Percentiles rank a stretch among this genome's conserved stretches.
These are phyloP conservation scores for Drosophila suboccidentalis DNA, from an alignment of 2,888 invertebrate genomes.

Conservation along the genomic window DNA sequence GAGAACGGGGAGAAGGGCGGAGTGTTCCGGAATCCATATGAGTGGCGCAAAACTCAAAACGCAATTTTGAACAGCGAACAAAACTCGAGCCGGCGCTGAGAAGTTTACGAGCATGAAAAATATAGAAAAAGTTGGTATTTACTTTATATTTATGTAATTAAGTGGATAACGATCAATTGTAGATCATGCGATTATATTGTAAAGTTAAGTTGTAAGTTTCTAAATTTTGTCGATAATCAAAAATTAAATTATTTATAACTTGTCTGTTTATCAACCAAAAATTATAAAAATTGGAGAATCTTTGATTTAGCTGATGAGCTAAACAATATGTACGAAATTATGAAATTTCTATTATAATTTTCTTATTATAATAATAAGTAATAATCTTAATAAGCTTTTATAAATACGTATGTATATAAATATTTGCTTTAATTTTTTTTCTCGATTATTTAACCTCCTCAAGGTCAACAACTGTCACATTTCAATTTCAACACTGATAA, in stretches of 20 bases:
- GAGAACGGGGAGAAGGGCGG: not conserved
- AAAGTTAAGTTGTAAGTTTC: not conserved
- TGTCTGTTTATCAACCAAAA: not conserved
- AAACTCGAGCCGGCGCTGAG: conserved; percentile 43
- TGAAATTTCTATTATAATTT: not conserved
- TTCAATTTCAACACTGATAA: conserved; percentile 43
- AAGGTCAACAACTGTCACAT: conserved; percentile 46
- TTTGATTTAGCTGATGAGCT: not conserved
- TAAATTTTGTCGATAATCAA: not conserved
- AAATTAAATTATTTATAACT: not conserved
- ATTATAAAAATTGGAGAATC: not conserved
- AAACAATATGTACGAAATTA: too few relatives aligned
- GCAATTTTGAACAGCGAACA: conserved; percentile 28
- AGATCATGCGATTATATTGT: not conserved
- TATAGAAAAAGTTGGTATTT: not conserved
- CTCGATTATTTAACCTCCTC: conserved; percentile 23
- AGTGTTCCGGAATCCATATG: conserved; percentile 18
- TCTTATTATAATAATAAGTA: not conserved
- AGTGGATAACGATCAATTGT: not conserved
- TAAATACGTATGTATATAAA: not conserved
- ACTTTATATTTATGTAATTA: not conserved
- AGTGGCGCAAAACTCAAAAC: conserved; percentile 20
- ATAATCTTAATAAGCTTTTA: not conserved
- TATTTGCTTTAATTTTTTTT: conserved; percentile 9
- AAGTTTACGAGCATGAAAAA: conserved; percentile 58